Base-by-base conservation (phyloP, 2,797 vertebrate genomes). In the Zalophus californianus region DNA sequence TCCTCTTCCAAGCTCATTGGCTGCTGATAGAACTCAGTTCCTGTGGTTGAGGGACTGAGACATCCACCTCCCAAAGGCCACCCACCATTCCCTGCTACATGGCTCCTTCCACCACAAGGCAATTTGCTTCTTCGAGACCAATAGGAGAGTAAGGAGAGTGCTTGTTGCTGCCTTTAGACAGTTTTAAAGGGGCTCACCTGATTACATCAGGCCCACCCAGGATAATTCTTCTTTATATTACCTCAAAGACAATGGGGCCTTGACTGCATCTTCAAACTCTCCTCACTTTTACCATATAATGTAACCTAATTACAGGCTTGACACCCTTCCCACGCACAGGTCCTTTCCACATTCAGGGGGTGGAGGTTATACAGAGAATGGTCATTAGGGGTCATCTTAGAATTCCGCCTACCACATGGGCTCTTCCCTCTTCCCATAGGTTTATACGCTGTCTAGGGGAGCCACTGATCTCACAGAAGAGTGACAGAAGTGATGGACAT, bases 401-500 rank as follows among this genome's bases (percentile, higher is more conserved):
- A 86, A 90, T 75, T 94, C 66, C 82, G 38, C 21, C 58, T 50
- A n/a, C 15, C 12, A 12, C 27, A 3, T 41, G 32, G 21, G 12
- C 7, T 27, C 44, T 56, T 86, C 10, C 52, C 23, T 44, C 50
- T 77, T 73, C 44, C 48, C 13, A 35, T 6, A 14, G 18, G 13
- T 25, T 64, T 15, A n/a, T 35, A 23, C 0, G 16, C 21, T 50
- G 0, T 52, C 50, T 7, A 66, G 60, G 8, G 8, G 2, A 79
- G 29, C 23, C 52, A 20, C 23, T 15, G 13, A 64, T 62, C 25
- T 20, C 56, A 75, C 84, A 27, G 54, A 68, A 82, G 48, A 92
- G 23, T 21, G 20, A 48, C 9, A 0, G 21, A 20, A 41, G 2
- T 5, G 20, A 29, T 13, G 9, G 41, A 68, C 2, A 0, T 13